Evolutionary conservation across 2,888 invertebrate genomes (phyloP), one percentile per base, ranked within the genome.

Genomic region (Patella depressa): DNA sequence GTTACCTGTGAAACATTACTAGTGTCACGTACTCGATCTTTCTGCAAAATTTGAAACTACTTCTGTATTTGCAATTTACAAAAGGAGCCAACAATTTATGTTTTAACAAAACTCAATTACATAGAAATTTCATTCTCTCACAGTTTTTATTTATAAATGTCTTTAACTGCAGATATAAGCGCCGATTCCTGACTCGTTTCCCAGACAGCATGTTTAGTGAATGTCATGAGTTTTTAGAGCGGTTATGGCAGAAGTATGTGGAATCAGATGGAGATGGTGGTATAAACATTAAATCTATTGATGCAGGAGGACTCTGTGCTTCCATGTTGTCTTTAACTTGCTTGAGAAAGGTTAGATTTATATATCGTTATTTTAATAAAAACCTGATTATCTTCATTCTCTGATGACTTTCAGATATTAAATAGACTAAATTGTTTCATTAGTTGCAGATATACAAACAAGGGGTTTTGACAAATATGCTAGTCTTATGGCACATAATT

Each of bases 161-260:
- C 7, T 45, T 45, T 9, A 9, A 45, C 7, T 45, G 45, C 59
- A 80, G 85, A 72, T 87, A 86, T 78, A 75, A 79, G 76, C 85
- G 81, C 75, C 78, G 81, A 72, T 86, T 84, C 80, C 81, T 83
- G 59, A 83, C 85, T 55, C 78, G 85, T 7, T 84, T 81, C 72
- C 83, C 86, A 12, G 80, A 81, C 70, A 77, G 78, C 7, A 75
- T 87, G 78, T 86, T 85, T 81, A 79, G 78, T 14, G 84, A 85
- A 71, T 82, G 83, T 78, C 80, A 80, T 9, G 73, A 79, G 34
- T 71, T 83, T 71, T 34, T 85, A 12, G 78, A 81, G 19, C 17
- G 74, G 53, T 45, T 85, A 4, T 59, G 69, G 54, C 59, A 79
- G 0, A 59, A 54, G 12, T 76, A 80, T 72, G 19, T 55, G 7